Evolutionary conservation across 2,113 vertebrate genomes (phyloP).

Genomic region (Phyllostomus discolor): DNA sequence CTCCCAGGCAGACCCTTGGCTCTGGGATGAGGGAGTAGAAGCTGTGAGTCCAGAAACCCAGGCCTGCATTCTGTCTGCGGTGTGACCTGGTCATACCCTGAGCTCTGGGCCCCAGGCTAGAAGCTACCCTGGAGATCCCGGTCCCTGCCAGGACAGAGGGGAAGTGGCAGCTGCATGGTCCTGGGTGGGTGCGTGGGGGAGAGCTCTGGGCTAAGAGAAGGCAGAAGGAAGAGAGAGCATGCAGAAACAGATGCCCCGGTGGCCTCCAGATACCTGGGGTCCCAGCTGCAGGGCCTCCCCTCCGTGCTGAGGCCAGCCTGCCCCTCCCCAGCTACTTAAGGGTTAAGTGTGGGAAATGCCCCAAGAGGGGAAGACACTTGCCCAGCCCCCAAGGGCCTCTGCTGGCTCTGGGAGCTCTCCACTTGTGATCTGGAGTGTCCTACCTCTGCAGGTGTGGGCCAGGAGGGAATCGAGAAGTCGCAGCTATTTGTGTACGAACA

Average conservation of each 20-base stretch:
- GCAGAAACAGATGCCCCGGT: background rate
- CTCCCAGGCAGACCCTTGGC: background rate
- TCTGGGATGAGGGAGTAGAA: background rate
- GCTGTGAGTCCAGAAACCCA: background rate
- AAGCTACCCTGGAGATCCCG: background rate
- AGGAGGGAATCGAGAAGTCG: too few species aligned
- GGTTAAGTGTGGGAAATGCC: background rate
- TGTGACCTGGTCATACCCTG: background rate
- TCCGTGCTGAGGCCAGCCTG: too few species aligned
- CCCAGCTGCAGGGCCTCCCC: background rate
- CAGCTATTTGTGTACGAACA: too few species aligned
- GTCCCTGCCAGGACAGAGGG: background rate
- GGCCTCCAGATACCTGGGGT: too few species aligned
- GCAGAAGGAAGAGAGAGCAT: background rate
- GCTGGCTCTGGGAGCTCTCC: background rate
- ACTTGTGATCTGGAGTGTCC: background rate
- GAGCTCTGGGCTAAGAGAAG: background rate
- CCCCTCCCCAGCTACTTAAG: background rate
- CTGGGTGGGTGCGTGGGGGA: background rate
- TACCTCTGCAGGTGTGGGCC: too few species aligned
- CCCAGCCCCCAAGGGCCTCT: too few species aligned
- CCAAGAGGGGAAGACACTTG: background rate
- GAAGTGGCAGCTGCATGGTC: background rate
- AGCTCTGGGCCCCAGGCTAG: background rate
- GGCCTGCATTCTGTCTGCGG: background rate